phyloP scores from a whole-genome alignment of 1,140 invertebrate genomes.

The Melitaea cinxia region DNA sequence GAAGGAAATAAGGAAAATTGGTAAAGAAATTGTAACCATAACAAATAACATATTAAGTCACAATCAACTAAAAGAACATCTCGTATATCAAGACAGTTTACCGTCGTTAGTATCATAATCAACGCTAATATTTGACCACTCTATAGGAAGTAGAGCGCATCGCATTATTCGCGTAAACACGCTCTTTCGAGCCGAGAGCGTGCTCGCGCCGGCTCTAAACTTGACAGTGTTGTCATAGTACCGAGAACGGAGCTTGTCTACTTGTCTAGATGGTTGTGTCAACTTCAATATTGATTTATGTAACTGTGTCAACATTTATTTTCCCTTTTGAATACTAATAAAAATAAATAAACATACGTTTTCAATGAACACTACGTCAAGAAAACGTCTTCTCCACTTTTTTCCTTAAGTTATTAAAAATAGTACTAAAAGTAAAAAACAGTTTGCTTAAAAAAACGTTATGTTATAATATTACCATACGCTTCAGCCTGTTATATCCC shows the following conservation, averaged over 20 bases:
- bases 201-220: slow-evolving; percentile 11
- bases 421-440: no score
- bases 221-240: slow-evolving; percentile 29
- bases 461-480: no score
- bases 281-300: slow-evolving; percentile 3
- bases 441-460: no score
- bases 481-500: no score
- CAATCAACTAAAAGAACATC: neutral
- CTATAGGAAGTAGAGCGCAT: slow-evolving; percentile 14
- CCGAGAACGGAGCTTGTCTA: slow-evolving; percentile 2
- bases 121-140: slow-evolving; percentile 17
- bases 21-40: no score
- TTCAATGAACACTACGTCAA: no score
- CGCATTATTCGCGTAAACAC: slow-evolving; percentile 15
- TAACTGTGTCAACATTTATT: slow-evolving; percentile 4
- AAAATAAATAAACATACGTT: neutral
- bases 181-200: neutral
- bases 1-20: no score
- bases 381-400: no score
- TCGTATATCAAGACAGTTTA: neutral
- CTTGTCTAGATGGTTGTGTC: slow-evolving; percentile 10
- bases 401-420: no score
- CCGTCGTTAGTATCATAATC: neutral
- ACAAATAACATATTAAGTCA: neutral
- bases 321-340: neutral